Evolutionary conservation across 2,888 invertebrate genomes (phyloP), one percentile per base, ranked within the genome.

Genomic region (Oscheius sp.): DNA sequence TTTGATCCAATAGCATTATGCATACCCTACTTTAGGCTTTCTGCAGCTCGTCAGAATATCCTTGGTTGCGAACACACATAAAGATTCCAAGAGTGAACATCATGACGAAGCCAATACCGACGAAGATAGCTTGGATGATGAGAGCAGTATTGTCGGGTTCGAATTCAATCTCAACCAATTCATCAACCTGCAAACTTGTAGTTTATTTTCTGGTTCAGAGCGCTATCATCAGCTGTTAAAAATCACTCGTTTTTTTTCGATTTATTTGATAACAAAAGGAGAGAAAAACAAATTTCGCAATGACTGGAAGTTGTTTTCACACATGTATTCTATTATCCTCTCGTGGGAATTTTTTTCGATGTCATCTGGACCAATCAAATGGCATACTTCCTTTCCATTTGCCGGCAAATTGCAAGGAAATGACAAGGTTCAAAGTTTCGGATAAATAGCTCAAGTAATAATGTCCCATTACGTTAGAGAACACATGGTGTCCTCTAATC

Each of bases 121-220:
- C 33, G 24, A 56, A 63, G 28, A 74, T 20, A 9, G 76, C 80
- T 45, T 78, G 73, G 26, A 80, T 51, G 67, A 82, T 74, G 2
- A 82, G 68, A 5, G 75, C 70, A 2, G 74, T 28, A 68, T 82
- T 82, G 73, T 79, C 78, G n/a, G 79, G 73, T 1, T 79, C 71
- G 50, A 72, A 76, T 59, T 82, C 82, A 61, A 82, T 72, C 24
- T 74, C 71, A 20, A 81, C 61, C 24, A 82, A 71, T 30, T 77
- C 70, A 1, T 77, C 75, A 5, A 71, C 72, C 82, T 82, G 70
- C 47, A 80, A 73, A n/a, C n/a, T n/a, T n/a, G n/a, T 28, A 33
- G 28, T 30, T 26, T 54, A n/a, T 54, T 14, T 54, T 54, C 20
- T 54, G 20, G 2, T 57, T 36, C n/a, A 6, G 22, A 57, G 20